phyloP scores from a whole-genome alignment of 1,140 invertebrate species.

The Octopus sinensis region DNA sequence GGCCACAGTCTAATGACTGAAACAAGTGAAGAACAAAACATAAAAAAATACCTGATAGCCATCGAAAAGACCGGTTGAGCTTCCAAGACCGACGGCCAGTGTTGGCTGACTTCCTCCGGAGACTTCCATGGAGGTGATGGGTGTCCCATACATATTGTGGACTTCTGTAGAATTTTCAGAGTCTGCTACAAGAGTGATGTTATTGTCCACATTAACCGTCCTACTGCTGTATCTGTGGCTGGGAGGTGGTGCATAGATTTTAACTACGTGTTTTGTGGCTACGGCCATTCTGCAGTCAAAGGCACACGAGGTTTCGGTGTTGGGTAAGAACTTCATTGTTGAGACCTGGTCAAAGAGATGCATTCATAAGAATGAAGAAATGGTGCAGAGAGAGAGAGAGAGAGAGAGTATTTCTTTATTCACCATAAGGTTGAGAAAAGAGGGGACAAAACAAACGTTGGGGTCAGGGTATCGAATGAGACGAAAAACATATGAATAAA shows the following conservation, averaged over 20 bases:
- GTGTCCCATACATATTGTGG: constrained; percentile 36
- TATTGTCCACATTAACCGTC: too few species aligned
- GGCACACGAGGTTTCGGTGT: neutral
- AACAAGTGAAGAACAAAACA: neutral
- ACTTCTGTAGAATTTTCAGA: constrained; percentile 29
- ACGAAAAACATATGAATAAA: too few species aligned
- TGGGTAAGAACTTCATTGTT: too few species aligned
- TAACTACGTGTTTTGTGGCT: neutral
- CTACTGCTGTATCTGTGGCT: neutral
- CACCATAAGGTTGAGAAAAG: too few species aligned
- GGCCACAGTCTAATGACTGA: neutral
- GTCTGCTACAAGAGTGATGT: too few species aligned
- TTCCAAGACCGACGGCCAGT: constrained; percentile 32
- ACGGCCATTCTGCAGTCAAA: neutral
- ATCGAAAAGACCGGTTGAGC: neutral
- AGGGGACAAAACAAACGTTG: too few species aligned
- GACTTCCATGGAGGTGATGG: constrained; percentile 35
- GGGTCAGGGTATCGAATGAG: too few species aligned
- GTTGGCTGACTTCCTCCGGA: constrained; percentile 23
- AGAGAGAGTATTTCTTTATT: too few species aligned
- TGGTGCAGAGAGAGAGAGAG: too few species aligned
- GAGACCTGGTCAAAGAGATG: too few species aligned
- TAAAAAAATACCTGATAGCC: neutral
- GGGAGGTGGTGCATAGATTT: neutral
- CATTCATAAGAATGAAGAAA: too few species aligned